Percentiles rank a stretch among this genome's conserved stretches.
Evolutionary conservation across 2,797 vertebrate species (phyloP).

Genomic region (Cryptoprocta ferox): DNA sequence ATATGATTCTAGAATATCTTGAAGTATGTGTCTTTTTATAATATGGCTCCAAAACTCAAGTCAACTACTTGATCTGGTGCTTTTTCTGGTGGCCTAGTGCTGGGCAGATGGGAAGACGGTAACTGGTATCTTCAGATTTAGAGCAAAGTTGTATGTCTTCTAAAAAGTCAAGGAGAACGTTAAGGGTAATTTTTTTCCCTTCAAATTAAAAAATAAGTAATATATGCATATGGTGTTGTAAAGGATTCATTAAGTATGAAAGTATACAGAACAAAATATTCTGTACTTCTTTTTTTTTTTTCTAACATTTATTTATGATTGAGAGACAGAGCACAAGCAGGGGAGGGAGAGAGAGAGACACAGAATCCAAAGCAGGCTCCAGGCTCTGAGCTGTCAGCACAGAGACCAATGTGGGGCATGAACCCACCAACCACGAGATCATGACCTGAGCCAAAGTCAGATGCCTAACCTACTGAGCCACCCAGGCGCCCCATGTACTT

Average conservation of each 20-base stretch:
- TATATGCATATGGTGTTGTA: not conserved
- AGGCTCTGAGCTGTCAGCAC: no score
- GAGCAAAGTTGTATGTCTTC: not conserved
- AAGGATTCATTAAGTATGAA: not conserved
- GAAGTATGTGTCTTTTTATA: not conserved
- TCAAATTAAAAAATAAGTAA: not conserved
- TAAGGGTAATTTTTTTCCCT: not conserved
- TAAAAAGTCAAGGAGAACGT: not conserved
- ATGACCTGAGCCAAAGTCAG: no score
- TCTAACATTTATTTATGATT: no score
- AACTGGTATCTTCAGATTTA: not conserved
- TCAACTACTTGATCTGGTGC: not conserved
- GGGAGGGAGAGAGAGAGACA: no score
- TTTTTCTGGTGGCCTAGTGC: not conserved
- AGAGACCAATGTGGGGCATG: no score
- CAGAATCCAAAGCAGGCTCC: no score
- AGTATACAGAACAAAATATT: not conserved
- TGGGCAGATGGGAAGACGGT: no score
- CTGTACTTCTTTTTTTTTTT: no score
- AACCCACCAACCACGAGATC: no score
- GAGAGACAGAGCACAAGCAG: no score
- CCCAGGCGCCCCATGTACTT: no score
- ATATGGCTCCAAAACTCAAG: not conserved
- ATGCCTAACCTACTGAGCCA: no score
- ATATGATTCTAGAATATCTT: not conserved